Percentiles rank a stretch among this genome's conserved stretches.
phyloP scores from a whole-genome alignment of 2,113 vertebrate species.

The zebrafish (Danio rerio) region DNA sequence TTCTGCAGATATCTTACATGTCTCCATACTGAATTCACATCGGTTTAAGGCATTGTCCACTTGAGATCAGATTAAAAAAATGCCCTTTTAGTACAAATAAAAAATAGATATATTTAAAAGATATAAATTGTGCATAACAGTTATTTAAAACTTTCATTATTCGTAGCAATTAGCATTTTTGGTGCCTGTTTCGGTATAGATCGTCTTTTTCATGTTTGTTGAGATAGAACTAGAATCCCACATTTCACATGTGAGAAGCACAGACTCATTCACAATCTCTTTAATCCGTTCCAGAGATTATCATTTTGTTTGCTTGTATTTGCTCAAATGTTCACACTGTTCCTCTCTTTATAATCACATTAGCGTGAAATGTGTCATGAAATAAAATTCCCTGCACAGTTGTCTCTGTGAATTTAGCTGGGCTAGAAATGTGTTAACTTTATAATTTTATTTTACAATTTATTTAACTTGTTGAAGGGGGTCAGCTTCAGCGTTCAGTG shows the following conservation, averaged over 20 bases:
- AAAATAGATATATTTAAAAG: too few relatives aligned
- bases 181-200: neutral
- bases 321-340: neutral
- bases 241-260: constrained; percentile 2
- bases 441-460: neutral
- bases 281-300: neutral
- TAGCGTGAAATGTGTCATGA: neutral
- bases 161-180: neutral
- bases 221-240: neutral
- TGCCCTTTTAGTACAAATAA: too few relatives aligned
- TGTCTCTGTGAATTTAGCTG: neutral
- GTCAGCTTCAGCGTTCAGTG: neutral
- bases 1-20: too few relatives aligned
- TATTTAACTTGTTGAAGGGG: neutral
- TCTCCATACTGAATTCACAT: too few relatives aligned
- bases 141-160: neutral
- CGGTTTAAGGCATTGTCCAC: too few relatives aligned
- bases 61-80: too few relatives aligned
- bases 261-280: constrained; percentile 2
- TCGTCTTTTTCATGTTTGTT: constrained; percentile 11
- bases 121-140: too few relatives aligned
- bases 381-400: neutral
- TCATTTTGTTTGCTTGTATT: neutral
- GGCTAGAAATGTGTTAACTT: neutral
- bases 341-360: constrained; percentile 17